Conservation (phyloP, 2,797 vertebrate genomes). For the Merluccius polli region DNA sequence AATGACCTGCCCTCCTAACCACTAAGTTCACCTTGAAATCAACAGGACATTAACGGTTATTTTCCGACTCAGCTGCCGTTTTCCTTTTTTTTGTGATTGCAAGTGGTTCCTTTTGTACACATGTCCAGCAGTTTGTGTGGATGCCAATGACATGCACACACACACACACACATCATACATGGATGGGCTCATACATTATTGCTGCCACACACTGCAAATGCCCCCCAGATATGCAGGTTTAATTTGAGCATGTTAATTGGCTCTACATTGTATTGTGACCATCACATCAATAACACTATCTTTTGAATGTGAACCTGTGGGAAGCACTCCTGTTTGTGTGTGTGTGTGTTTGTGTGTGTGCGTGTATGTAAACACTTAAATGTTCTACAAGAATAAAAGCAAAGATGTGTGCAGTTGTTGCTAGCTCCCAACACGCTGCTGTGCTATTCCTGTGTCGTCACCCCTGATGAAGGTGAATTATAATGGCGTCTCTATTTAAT, state of each 20-base stretch:
- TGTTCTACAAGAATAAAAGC: background rate
- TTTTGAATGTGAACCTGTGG: slow-evolving; percentile 56
- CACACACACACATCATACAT: slow-evolving; percentile 18
- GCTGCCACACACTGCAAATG: slow-evolving; percentile 63
- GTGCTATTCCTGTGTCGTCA: background rate
- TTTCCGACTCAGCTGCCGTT: background rate
- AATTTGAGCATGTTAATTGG: slow-evolving; percentile 86
- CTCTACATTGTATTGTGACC: slow-evolving; percentile 87
- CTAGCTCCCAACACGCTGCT: slow-evolving; percentile 34
- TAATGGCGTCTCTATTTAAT: slow-evolving; percentile 57
- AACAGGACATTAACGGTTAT: slow-evolving; percentile 9
- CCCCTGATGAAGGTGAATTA: slow-evolving; percentile 52
- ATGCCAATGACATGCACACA: slow-evolving; percentile 9
- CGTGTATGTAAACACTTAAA: background rate
- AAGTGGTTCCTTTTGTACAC: slow-evolving; percentile 22
- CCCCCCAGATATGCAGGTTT: slow-evolving; percentile 79
- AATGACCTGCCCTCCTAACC: background rate
- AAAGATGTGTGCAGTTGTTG: slow-evolving; percentile 1
- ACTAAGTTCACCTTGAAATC: background rate
- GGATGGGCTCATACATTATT: slow-evolving; percentile 64
- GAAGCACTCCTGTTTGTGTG: slow-evolving; percentile 13
- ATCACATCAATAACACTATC: slow-evolving; percentile 78
- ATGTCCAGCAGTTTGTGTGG: slow-evolving; percentile 5
- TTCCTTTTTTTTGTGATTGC: background rate
- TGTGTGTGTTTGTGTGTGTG: background rate